Base-by-base conservation (phyloP, 30 jellyfish, hydroid and myxozoan genomes). In the Rhopilema esculentum region DNA sequence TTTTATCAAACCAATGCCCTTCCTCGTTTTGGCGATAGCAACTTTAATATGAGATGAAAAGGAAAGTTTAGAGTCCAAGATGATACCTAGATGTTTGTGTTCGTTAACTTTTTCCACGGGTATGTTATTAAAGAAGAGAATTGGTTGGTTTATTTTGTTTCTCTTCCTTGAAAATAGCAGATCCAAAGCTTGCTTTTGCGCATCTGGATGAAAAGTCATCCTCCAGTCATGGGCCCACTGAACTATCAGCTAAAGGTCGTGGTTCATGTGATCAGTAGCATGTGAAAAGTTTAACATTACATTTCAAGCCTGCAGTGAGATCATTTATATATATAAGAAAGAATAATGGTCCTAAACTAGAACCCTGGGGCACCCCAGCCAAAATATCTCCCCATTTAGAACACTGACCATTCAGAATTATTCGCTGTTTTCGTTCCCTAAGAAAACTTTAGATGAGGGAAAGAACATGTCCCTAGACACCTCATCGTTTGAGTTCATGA, bases 321-420 rank as follows among this genome's bases (percentile, higher is more conserved):
- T n/a, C n/a, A n/a, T n/a, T n/a, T n/a, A n/a, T n/a, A n/a, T n/a
- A n/a, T n/a, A n/a, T n/a, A n/a, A 64, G 24, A n/a, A 64, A 80
- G 40, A 80, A 80, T 49, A 80, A 80, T 8, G 84, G 82, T 63
- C 90, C 83, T 19, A 80, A 31, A 27, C 63, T 80, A 66, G 90
- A 64, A 27, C 90, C 84, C 69, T 77, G 88, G 23, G 88, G 88
- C 75, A 77, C 88, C n/a, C 79, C 88, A 50, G 88, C 88, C 52
- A 57, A 49, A 77, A 77, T 27, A 48, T 77, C 86, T 77, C 75
- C 85, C 91, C 91, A 82, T 27, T 32, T 49, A 49, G 91, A 82
- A 69, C 84, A 23, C 73, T 65, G 81, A 22, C 91, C 91, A 23
- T 75, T 6, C 40, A 82, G 86, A 82, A 69, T 63, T 8, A 61